phyloP scores from a whole-genome alignment of 2,888 invertebrate species.

The Sussaba pulchella region DNA sequence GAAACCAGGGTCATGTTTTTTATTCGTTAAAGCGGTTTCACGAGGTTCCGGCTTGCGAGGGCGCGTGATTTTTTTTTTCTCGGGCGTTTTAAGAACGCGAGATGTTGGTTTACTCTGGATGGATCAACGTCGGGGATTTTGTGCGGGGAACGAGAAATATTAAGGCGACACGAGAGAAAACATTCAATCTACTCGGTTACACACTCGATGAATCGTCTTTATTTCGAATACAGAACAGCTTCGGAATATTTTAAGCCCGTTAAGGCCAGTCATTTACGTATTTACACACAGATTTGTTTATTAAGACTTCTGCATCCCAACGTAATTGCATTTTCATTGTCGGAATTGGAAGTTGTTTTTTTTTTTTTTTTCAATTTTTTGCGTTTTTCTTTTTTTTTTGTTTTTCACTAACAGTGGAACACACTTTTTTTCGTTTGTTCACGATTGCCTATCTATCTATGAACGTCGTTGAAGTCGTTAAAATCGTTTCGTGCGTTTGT shows the following conservation, averaged over 20 bases:
- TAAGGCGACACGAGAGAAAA: neutral
- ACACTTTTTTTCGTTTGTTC: conserved; percentile 24
- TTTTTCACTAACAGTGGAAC: conserved; percentile 20
- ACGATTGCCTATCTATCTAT: conserved; percentile 25
- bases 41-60: conserved; percentile 10
- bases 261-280: conserved; percentile 39
- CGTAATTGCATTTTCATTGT: conserved; percentile 41
- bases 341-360: conserved; percentile 23
- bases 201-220: conserved; percentile 67
- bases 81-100: neutral
- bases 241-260: conserved; percentile 62
- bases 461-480: conserved; percentile 9
- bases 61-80: conserved; percentile 11
- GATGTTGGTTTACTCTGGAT: too few relatives aligned
- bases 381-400: conserved; percentile 11
- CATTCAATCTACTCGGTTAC: conserved; percentile 39
- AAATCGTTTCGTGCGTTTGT: conserved; percentile 20
- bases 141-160: too few relatives aligned
- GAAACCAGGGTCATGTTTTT: conserved; percentile 60
- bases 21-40: conserved; percentile 34
- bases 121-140: neutral
- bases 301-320: conserved; percentile 45
- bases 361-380: conserved; percentile 9
- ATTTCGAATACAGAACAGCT: conserved; percentile 72
- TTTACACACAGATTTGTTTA: conserved; percentile 57